These are phyloP conservation scores for Recurvirostra avosetta DNA, from an alignment of 2,113 vertebrate species.

Conservation along the genomic window DNA sequence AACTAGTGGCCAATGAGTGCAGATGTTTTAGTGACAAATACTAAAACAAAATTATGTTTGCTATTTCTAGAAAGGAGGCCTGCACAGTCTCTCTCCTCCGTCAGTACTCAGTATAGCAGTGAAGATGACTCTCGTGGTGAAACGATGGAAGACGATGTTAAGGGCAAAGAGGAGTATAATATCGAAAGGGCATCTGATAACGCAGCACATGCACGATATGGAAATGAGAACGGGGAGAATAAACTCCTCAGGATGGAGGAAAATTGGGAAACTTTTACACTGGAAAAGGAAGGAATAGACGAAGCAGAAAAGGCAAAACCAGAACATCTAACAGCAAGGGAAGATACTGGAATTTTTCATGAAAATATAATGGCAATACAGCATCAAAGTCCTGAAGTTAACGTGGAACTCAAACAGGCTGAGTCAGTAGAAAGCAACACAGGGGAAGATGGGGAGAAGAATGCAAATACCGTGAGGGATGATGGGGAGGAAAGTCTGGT, in stretches of 20 bases:
- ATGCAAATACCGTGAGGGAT: not conserved
- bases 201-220: not conserved
- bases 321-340: not conserved
- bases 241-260: not conserved
- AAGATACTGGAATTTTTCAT: not conserved
- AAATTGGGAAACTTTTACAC: not conserved
- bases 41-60: not conserved
- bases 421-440: not conserved
- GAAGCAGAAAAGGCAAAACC: not conserved
- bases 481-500: not conserved
- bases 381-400: not conserved
- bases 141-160: not conserved
- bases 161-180: not conserved
- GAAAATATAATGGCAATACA: not conserved
- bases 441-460: not conserved
- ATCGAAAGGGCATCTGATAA: not conserved
- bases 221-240: not conserved
- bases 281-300: not conserved
- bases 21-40: not conserved
- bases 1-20: not conserved
- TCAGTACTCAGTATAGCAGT: conserved; percentile 65
- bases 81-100: conserved; percentile 56
- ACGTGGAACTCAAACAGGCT: not conserved
- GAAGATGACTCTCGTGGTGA: conserved; percentile 59
- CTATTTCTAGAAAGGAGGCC: conserved; percentile 58